Percentiles rank a stretch among this genome's conserved stretches.
phyloP scores from a whole-genome alignment of 2,113 vertebrate genomes.

The Thunnus thynnus region DNA sequence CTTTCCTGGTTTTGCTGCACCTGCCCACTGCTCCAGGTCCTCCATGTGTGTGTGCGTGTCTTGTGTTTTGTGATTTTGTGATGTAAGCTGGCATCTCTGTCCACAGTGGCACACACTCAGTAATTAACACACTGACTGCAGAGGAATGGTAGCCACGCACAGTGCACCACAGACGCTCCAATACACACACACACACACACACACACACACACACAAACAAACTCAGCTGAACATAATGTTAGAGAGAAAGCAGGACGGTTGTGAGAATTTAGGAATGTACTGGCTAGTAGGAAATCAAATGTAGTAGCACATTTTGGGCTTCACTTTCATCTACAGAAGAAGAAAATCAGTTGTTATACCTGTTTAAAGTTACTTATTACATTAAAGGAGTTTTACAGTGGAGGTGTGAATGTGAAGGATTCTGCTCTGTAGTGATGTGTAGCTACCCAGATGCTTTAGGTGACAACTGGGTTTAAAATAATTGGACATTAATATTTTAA shows the following conservation, averaged over 20 bases:
- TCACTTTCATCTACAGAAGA: not conserved
- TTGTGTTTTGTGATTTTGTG: slow-evolving; percentile 20
- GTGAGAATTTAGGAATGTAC: not conserved
- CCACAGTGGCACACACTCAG: slow-evolving; percentile 31
- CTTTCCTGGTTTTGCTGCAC: slow-evolving; percentile 59
- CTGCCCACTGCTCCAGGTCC: slow-evolving; percentile 39
- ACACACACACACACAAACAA: too few species aligned
- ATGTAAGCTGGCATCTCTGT: slow-evolving; percentile 22
- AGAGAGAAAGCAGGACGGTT: not conserved
- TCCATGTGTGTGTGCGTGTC: slow-evolving; percentile 6
- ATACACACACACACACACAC: not conserved
- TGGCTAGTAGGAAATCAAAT: slow-evolving; percentile 2
- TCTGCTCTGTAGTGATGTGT: not conserved
- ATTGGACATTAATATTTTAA: not conserved
- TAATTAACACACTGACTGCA: slow-evolving; percentile 37
- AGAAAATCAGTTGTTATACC: not conserved
- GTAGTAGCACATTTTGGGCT: not conserved
- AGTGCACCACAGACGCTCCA: not conserved
- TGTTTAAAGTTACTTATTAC: not conserved
- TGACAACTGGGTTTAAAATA: not conserved
- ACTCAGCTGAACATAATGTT: not conserved
- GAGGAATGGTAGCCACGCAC: slow-evolving; percentile 10
- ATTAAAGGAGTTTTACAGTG: not conserved
- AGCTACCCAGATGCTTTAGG: not conserved
- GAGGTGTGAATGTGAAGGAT: not conserved